A percentile compares a stretch with the other conserved stretches of the same genome.
Evolutionary conservation across 2,113 vertebrate genomes (phyloP).

Genomic region (Bos indicus): DNA sequence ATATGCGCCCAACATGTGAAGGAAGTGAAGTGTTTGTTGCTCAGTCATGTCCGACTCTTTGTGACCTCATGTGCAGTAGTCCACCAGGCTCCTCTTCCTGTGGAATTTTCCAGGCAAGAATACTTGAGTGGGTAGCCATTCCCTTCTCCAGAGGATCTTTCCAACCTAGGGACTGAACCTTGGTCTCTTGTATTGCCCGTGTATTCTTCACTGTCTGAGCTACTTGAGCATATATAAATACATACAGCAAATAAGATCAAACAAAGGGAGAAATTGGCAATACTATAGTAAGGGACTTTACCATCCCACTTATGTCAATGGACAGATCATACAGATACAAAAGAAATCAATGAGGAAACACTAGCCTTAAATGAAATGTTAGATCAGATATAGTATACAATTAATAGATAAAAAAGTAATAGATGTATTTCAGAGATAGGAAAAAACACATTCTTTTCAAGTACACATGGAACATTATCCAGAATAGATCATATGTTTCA

Average conservation of each 20-base stretch:
- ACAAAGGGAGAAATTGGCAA: background rate
- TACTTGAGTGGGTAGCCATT: too few species aligned
- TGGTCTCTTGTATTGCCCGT: too few species aligned
- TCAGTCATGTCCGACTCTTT: too few species aligned
- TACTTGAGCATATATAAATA: background rate
- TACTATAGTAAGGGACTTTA: background rate
- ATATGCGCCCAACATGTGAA: background rate
- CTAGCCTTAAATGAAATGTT: background rate
- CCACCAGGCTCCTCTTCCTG: too few species aligned
- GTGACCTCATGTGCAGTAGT: too few species aligned
- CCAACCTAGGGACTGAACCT: too few species aligned
- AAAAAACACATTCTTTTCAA: background rate
- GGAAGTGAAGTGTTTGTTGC: too few species aligned
- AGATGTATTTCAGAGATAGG: background rate
- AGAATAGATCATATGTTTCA: background rate
- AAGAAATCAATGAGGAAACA: background rate
- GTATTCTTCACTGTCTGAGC: too few species aligned
- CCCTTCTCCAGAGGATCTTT: too few species aligned
- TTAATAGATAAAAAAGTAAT: background rate
- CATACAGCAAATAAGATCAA: background rate
- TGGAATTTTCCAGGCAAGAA: too few species aligned
- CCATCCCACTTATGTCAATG: background rate
- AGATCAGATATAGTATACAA: background rate
- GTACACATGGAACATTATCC: background rate
- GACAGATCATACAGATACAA: background rate